Base-by-base conservation (phyloP, 1,140 invertebrate genomes). In the Chironomus striatipennis region DNA sequence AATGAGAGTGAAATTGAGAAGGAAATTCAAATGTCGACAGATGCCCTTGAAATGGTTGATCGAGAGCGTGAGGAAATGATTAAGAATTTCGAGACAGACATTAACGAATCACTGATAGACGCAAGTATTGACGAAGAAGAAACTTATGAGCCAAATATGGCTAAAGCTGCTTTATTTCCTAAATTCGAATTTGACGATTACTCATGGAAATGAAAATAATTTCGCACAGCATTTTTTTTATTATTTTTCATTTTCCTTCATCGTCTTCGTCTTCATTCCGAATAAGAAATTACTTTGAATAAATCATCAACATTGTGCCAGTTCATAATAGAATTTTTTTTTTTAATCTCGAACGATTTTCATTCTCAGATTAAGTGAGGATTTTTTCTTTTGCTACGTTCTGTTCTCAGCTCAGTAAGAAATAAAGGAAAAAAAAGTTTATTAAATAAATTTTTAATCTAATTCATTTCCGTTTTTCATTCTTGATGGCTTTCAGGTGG, bases 171-270 rank as follows among this genome's bases (percentile, higher is more conserved):
- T 17, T 18, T 70, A 17, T 21, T 20, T 8, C 18, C 20, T 10
- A 70, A 70, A 20, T 70, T 18, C 10, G 17, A 70, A 70, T 70
- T 20, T 18, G 65, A 70, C 18, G 65, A 70, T 70, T 17, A 70
- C 20, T 70, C 20, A 1, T 70, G 20, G 20, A n/a, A 57, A 34
- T 34, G 24, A 34, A 34, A 34, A 34, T 34, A 34, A 34, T 34
- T 34, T 34, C 24, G 24, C 24, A 34, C n/a, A n/a, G n/a, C n/a
- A n/a, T n/a, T 34, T 34, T 34, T 34, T 34, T 34, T 34, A 2
- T 34, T 34, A 57, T 57, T 10, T 7, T 12, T n/a, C n/a, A n/a
- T n/a, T 57, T 57, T 57, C 2, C n/a, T 57, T 57, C 47, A 57
- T 57, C n/a, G 47, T 57, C 9, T 12, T n/a, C n/a, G 9, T 12